Base-by-base conservation (phyloP, 2,797 vertebrate species). In the Fistularia commersonii region DNA sequence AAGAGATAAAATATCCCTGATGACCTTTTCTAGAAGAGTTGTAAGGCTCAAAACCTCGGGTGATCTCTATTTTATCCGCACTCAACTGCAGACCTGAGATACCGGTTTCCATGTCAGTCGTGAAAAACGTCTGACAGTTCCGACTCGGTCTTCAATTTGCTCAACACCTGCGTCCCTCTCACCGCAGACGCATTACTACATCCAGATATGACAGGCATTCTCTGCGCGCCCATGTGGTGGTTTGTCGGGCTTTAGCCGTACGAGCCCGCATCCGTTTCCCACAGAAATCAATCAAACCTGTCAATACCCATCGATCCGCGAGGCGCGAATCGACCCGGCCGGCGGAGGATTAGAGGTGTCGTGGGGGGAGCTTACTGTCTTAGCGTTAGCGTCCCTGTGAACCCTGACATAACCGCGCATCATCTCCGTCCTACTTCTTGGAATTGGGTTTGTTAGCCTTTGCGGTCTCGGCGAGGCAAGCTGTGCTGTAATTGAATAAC, bases 251-350 rank as follows among this genome's bases (percentile, higher is more conserved):
- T 81, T 83, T 67, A 87, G 59, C 54, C 48, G 66, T 65, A 83
- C 80, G 61, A 85, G 69, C 49, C 73, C 41, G 32, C 54, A 64
- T 66, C 56, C 43, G 57, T 82, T 89, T 90, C 81, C 77, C 84
- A 87, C 80, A 81, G 78, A 86, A 87, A 89, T 89, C 88, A 85
- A 86, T 91, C 72, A 72, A 64, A 81, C 43, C 80, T 85, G 88
- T 65, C 87, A 81, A 90, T 90, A 74, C 45, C 48, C 64, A 88
- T 87, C 53, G 84, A 90, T 82, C 72, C 45, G 65, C 61, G 13
- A 66, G 76, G 54, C 52, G 11, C 39, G 48, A 46, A 81, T 81
- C 64, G 54, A 81, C 75, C 50, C 15, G 39, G 56, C 61, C 15
- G 62, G 43, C 69, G 69, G 60, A 69, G 79, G 83, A 86, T 89